Evolutionary conservation across 2,113 vertebrate genomes (phyloP).

Genomic region (Labrus mixtus): DNA sequence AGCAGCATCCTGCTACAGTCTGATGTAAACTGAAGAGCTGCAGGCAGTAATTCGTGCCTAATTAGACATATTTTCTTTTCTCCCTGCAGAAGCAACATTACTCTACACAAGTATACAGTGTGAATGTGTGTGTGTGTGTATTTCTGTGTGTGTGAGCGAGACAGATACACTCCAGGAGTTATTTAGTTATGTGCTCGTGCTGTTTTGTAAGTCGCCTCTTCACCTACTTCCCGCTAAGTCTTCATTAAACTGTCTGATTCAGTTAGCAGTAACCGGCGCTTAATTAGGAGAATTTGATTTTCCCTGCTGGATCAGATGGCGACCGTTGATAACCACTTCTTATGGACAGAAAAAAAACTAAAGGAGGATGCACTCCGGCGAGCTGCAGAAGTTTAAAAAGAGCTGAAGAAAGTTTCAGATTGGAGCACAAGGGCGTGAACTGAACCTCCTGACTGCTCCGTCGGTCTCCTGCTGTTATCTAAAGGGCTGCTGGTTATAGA

Average conservation of each 20-base stretch:
- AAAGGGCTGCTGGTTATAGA: conserved; percentile 8
- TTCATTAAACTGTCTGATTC: conserved; percentile 53
- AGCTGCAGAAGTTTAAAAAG: conserved; percentile 13
- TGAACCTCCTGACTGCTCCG: not conserved
- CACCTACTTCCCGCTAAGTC: conserved; percentile 47
- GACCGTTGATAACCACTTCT: conserved; percentile 26
- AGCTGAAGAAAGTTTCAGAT: conserved; percentile 8
- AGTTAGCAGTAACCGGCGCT: conserved; percentile 47
- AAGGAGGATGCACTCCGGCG: not conserved
- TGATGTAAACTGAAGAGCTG: conserved; percentile 37
- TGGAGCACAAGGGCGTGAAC: not conserved
- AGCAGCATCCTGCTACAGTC: conserved; percentile 6
- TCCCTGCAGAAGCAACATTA: conserved; percentile 13
- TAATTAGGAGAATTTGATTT: conserved; percentile 56
- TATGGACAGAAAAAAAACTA: conserved; percentile 3
- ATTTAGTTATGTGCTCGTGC: conserved; percentile 16
- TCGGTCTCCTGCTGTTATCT: conserved; percentile 1
- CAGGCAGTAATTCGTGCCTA: conserved; percentile 39
- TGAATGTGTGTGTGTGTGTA: not conserved
- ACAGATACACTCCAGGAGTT: conserved; percentile 17
- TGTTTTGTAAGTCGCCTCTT: conserved; percentile 36
- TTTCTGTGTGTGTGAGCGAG: not conserved
- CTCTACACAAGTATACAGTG: not conserved
- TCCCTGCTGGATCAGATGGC: conserved; percentile 30
- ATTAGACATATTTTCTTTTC: conserved; percentile 49